These are phyloP conservation scores for Tenthredo livida DNA, from an alignment of 2,888 invertebrate species.

Conservation along the genomic window DNA sequence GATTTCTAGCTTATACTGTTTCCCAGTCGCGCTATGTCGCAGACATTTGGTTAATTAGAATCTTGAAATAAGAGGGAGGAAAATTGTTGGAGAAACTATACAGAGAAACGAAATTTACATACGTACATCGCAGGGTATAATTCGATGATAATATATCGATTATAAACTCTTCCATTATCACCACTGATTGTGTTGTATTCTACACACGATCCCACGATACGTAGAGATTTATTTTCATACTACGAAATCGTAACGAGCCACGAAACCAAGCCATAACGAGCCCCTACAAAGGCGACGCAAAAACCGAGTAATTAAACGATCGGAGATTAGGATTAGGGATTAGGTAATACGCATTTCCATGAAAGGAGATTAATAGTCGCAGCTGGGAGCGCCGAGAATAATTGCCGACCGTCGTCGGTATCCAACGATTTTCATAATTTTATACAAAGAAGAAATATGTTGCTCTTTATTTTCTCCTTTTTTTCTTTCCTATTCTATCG, in stretches of 20 bases:
- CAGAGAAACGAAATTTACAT: not conserved
- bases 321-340: constrained; percentile 35
- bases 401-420: not conserved
- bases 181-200: not conserved
- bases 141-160: not conserved
- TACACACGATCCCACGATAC: not conserved
- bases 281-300: not conserved
- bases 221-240: not conserved
- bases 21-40: not conserved
- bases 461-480: not conserved
- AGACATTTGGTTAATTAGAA: not conserved
- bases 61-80: not conserved
- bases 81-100: not conserved
- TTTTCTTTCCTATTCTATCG: not conserved
- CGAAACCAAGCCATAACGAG: not conserved
- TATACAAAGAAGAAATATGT: not conserved
- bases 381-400: constrained; percentile 27
- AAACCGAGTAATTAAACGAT: constrained; percentile 32
- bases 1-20: not conserved
- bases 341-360: constrained; percentile 27
- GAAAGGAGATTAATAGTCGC: constrained; percentile 26
- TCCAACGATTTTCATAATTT: not conserved
- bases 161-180: not conserved
- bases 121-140: not conserved
- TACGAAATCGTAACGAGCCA: no score